These are phyloP conservation scores for Myripristis murdjan DNA, from an alignment of 2,797 vertebrate species.

Conservation along the genomic window DNA sequence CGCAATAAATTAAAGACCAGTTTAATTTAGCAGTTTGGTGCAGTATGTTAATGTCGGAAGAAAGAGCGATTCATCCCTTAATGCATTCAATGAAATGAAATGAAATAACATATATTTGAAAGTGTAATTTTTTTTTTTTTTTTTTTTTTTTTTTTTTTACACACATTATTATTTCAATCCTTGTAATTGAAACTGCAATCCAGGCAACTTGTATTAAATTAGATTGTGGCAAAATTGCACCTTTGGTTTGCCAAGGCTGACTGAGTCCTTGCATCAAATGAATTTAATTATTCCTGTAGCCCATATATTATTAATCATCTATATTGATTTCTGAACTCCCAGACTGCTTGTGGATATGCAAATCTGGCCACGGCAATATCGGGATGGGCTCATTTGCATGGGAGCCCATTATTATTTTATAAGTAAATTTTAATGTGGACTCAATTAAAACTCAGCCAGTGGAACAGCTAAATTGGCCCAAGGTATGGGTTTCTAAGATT, in stretches of 20 bases:
- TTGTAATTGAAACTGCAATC: constrained; percentile 85
- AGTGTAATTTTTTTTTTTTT: constrained; percentile 84
- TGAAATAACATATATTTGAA: constrained; percentile 86
- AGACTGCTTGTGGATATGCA: constrained; percentile 86
- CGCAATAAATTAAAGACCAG: constrained; percentile 73
- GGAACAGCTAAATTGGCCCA: constrained; percentile 86
- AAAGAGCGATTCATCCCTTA: constrained; percentile 70
- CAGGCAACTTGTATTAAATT: constrained; percentile 82
- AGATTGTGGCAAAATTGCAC: constrained; percentile 82
- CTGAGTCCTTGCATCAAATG: constrained; percentile 84
- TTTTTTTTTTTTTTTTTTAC: too few relatives aligned
- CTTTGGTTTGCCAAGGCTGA: constrained; percentile 83
- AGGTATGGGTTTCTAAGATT: constrained; percentile 78
- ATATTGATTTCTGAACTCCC: constrained; percentile 90
- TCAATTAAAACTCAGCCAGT: constrained; percentile 89
- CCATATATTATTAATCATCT: constrained; percentile 90
- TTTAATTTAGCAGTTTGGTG: constrained; percentile 81
- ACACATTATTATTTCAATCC: constrained; percentile 80
- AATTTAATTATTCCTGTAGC: constrained; percentile 88
- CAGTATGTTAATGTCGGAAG: constrained; percentile 78
- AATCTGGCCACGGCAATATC: constrained; percentile 83
- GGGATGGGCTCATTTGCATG: constrained; percentile 87
- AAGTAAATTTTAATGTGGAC: constrained; percentile 89
- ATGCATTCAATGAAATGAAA: constrained; percentile 79
- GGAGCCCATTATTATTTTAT: constrained; percentile 89